Evolutionary conservation across 2,888 invertebrate genomes (phyloP).

Genomic region (Pachymerium ferrugineum): DNA sequence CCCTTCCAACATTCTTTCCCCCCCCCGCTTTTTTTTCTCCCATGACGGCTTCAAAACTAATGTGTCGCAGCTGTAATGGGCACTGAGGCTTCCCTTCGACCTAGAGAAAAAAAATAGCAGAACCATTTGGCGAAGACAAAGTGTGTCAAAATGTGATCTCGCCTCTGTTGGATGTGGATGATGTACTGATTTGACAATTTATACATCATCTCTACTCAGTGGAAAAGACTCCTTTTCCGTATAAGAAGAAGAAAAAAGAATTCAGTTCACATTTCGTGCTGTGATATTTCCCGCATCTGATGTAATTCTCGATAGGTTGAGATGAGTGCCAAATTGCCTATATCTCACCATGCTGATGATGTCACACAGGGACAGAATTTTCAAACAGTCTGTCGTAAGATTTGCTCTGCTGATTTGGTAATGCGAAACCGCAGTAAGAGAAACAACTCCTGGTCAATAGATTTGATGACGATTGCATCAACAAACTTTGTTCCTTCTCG

Average conservation of each 20-base stretch:
- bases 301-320: constrained; percentile 18
- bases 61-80: constrained; percentile 25
- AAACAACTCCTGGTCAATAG: constrained; percentile 1
- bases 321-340: constrained; percentile 23
- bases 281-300: constrained; percentile 24
- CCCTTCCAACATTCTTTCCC: no score
- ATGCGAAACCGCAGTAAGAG: not conserved
- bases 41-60: constrained; percentile 21
- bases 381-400: not conserved
- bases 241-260: not conserved
- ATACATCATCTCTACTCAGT: constrained; percentile 24
- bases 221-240: not conserved
- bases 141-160: constrained; percentile 25
- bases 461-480: constrained; percentile 16
- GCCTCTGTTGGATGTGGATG: constrained; percentile 22
- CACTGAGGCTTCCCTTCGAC: constrained; percentile 18
- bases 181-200: constrained; percentile 27
- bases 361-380: not conserved
- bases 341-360: constrained; percentile 24
- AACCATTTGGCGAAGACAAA: constrained; percentile 27
- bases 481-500: constrained; percentile 1
- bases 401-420: not conserved
- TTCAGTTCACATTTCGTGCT: constrained; percentile 1
- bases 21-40: no score
- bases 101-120: not conserved